Percentiles rank a stretch among this genome's conserved stretches.
Conservation (phyloP, 2,797 vertebrate genomes). For the Pangasius djambal region DNA sequence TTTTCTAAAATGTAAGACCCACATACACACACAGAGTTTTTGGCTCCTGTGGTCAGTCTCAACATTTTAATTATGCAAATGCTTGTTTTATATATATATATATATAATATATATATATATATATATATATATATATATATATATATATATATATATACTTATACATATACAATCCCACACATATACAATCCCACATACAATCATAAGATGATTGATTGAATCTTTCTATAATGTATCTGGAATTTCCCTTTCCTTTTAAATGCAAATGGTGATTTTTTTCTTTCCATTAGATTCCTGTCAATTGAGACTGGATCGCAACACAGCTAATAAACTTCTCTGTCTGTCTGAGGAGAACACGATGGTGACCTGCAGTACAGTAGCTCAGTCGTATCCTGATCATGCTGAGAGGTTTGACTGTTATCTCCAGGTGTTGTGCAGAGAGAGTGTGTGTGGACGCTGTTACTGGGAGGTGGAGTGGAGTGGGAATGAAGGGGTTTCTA, state of each 20-base stretch:
- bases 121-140: too few species aligned
- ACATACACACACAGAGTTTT: neutral
- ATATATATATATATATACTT: too few species aligned
- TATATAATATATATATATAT: too few species aligned
- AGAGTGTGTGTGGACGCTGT: neutral
- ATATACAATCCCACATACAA: too few species aligned
- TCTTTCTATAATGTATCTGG: neutral
- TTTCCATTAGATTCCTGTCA: neutral
- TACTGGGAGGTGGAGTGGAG: slow-evolving; percentile 4
- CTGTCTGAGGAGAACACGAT: neutral
- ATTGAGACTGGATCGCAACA: neutral
- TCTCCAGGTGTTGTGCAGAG: neutral
- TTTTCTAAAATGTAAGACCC: slow-evolving; percentile 11
- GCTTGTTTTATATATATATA: neutral
- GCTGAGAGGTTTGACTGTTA: neutral
- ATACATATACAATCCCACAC: too few species aligned
- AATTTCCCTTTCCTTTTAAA: neutral
- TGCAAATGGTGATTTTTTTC: neutral
- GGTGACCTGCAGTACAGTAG: neutral
- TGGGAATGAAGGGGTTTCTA: neutral
- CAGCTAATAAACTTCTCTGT: neutral
- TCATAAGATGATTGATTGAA: too few species aligned
- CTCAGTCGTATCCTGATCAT: neutral
- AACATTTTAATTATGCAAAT: neutral
- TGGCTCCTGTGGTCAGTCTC: neutral